Conservation (phyloP, 2,797 vertebrate genomes). For the Eulemur mongoz region DNA sequence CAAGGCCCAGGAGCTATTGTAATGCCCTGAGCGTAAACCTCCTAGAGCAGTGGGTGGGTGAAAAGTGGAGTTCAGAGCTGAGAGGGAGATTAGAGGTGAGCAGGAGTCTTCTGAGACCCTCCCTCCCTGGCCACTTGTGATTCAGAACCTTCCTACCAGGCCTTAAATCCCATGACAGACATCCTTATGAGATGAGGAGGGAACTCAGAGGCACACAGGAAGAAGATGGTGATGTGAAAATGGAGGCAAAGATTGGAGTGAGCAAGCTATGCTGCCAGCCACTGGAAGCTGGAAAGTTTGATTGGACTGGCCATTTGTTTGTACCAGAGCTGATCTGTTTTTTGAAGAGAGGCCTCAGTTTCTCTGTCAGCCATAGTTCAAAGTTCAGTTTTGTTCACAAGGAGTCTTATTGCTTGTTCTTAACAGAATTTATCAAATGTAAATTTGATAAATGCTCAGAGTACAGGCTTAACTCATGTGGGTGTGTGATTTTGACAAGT, state of each 20-base stretch:
- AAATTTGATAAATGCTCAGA: background rate
- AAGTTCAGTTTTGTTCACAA: background rate
- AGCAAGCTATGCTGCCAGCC: background rate
- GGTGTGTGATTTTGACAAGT: background rate
- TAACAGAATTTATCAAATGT: background rate
- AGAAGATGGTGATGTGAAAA: background rate
- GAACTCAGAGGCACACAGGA: background rate
- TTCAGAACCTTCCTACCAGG: too few species aligned
- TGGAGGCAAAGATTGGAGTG: background rate
- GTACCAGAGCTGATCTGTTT: background rate
- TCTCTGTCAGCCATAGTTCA: background rate
- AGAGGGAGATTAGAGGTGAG: background rate
- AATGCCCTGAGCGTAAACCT: background rate
- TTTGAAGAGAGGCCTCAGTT: background rate
- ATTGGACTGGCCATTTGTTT: background rate
- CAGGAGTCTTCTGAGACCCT: background rate
- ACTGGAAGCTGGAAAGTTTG: background rate
- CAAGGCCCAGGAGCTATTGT: background rate
- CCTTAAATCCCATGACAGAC: background rate
- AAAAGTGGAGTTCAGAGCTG: background rate
- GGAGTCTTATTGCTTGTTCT: background rate
- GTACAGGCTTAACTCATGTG: background rate
- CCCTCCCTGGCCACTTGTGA: background rate
- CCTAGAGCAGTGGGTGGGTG: background rate
- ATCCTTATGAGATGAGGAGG: background rate